These are phyloP conservation scores for Patiria pectinifera DNA, from an alignment of 53 echinoderm and acorn worm species.

Conservation along the genomic window DNA sequence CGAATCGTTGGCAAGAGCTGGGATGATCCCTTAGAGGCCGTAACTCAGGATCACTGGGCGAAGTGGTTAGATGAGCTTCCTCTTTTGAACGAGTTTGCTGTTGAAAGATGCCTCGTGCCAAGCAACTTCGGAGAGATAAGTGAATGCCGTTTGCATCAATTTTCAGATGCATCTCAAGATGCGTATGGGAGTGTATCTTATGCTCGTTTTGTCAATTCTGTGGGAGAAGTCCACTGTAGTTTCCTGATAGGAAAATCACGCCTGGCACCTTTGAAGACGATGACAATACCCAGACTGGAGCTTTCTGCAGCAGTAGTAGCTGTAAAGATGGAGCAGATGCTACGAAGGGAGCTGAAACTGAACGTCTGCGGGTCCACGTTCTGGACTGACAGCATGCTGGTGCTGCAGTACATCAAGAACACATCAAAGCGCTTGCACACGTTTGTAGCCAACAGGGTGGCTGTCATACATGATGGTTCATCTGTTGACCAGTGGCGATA, in stretches of 20 bases:
- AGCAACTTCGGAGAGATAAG: constrained; percentile 25
- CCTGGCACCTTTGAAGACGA: constrained; percentile 44
- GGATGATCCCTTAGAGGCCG: constrained; percentile 43
- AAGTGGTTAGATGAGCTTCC: constrained; percentile 35
- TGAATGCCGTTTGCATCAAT: constrained; percentile 52
- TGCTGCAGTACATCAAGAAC: constrained; percentile 64
- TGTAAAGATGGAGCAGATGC: constrained; percentile 42
- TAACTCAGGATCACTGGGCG: too few relatives aligned
- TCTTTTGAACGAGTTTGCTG: constrained; percentile 11
- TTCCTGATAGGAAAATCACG: constrained; percentile 61
- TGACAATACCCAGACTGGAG: constrained; percentile 67
- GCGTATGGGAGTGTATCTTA: constrained; percentile 56
- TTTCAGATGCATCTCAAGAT: constrained; percentile 61
- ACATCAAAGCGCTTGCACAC: constrained; percentile 36
- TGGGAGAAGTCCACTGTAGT: constrained; percentile 5
- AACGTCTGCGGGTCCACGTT: constrained; percentile 25
- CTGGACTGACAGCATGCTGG: constrained; percentile 57
- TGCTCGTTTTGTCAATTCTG: constrained; percentile 6
- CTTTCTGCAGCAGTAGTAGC: constrained; percentile 63
- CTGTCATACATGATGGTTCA: constrained; percentile 46
- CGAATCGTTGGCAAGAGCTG: constrained; percentile 25
- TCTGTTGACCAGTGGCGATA: neutral
- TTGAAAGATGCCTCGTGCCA: constrained; percentile 47
- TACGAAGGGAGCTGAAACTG: constrained; percentile 18
- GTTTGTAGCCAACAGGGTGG: constrained; percentile 70